Percentiles rank a stretch among this genome's conserved stretches.
These are phyloP conservation scores for Stenopsyche tienmushanensis DNA, from an alignment of 1,140 invertebrate genomes.

Conservation along the genomic window DNA sequence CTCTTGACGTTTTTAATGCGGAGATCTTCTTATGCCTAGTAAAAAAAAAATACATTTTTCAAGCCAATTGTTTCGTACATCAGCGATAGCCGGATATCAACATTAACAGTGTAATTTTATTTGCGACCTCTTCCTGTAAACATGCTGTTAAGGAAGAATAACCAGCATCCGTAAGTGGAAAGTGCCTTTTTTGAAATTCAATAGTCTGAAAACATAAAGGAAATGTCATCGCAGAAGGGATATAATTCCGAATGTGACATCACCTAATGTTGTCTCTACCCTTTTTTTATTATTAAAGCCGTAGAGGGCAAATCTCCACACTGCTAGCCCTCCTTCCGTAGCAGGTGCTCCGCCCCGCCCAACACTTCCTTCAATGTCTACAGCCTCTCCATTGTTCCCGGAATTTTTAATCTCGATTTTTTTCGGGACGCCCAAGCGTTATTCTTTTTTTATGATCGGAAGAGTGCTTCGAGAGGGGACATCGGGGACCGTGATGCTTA, in stretches of 20 bases:
- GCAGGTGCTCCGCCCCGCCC: conserved; percentile 10
- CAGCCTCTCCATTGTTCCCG: conserved; percentile 18
- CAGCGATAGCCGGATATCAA: neutral
- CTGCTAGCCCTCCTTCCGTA: neutral
- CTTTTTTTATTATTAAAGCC: conserved; percentile 24
- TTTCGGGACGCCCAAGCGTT: conserved; percentile 13
- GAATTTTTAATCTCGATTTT: conserved; percentile 35
- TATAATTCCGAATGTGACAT: conserved; percentile 24
- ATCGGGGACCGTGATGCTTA: conserved; percentile 8
- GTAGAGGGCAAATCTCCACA: neutral
- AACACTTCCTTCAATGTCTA: neutral
- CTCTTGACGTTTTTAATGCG: no score
- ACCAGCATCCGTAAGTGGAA: no score
- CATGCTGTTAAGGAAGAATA: neutral
- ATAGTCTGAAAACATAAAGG: conserved; percentile 17
- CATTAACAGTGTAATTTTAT: neutral
- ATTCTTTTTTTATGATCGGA: conserved; percentile 27
- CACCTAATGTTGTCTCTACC: conserved; percentile 17
- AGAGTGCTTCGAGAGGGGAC: conserved; percentile 11
- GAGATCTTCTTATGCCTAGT: no score
- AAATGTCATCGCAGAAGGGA: conserved; percentile 16
- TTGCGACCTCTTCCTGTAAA: neutral
- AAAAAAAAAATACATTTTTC: no score
- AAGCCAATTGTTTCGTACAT: no score
- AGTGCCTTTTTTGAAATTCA: conserved; percentile 9